Evolutionary conservation across 1,140 invertebrate species (phyloP), one percentile per base, ranked within the genome.

Genomic region (Parapsyche elsis): DNA sequence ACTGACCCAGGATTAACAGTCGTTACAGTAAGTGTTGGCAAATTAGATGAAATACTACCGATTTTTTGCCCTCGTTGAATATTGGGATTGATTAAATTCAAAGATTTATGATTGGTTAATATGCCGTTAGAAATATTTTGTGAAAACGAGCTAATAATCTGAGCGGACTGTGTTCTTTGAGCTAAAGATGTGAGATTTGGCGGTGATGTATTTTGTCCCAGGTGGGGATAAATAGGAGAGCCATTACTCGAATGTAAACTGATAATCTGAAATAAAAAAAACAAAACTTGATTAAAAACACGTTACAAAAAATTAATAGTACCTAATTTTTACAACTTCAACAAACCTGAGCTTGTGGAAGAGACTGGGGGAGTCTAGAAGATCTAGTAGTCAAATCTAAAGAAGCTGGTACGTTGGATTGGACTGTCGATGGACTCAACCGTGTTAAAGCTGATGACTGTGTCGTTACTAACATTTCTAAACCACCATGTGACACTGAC

Each of bases 1-100:
- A 80, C 79, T 16, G 79, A 71, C 2, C 81, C 79, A 24, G 80
- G 79, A 78, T 80, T 83, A 0, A 83, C 76, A 16, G 81, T 79
- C 7, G 81, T 83, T 10, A 83, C 81, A 19, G 81, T 83, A 5
- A 83, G 49, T n/a, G 81, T 80, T 1, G 81, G 79, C 44, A 80
- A 26, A 71, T 53, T 78, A 9, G 78, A 77, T 24, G 75, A 19
- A 38, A 38, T 53, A 46, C 26, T 77, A 30, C 45, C 19, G 26
- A 77, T 53, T 73, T 83, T 82, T 46, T 49, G 76, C 12, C 53
- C 57, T 57, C 79, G 59, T 45, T 75, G 46, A 30, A 80, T 59
- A 5, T 74, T 70, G 0, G 76, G 79, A 26, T 67, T 75, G 30
- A 82, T 78, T 19, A 77, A 67, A 67, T 77, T 77, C 7, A 83